Conservation (phyloP, 1,140 invertebrate genomes). For the Samia ricini region DNA sequence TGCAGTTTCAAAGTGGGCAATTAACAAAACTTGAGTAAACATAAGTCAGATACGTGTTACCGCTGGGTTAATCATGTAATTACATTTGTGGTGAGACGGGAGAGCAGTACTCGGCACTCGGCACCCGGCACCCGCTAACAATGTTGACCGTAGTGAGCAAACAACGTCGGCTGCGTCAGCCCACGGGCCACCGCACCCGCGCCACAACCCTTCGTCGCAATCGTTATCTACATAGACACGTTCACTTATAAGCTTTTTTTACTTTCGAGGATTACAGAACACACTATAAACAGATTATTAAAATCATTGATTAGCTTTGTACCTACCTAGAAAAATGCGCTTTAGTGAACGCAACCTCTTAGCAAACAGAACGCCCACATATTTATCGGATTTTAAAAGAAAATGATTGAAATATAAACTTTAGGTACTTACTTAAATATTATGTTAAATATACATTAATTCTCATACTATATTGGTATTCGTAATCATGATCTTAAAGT, state of each 20-base stretch:
- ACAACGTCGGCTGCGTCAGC: conserved; percentile 57
- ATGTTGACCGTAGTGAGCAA: conserved; percentile 68
- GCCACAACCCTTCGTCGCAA: conserved; percentile 38
- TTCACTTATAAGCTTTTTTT: not conserved
- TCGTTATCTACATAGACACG: conserved; percentile 14
- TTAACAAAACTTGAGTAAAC: conserved; percentile 46
- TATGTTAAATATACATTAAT: no score
- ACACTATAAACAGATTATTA: not conserved
- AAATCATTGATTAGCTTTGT: no score
- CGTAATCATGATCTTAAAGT: no score
- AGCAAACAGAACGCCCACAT: no score
- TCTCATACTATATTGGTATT: no score
- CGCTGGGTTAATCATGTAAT: conserved; percentile 65
- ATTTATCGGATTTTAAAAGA: no score
- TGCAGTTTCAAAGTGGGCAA: conserved; percentile 36
- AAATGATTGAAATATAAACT: no score
- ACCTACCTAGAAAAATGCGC: no score
- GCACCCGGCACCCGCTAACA: conserved; percentile 50
- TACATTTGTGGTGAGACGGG: conserved; percentile 49
- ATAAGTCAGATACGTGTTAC: conserved; percentile 44
- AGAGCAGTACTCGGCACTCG: conserved; percentile 28
- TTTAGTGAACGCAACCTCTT: no score
- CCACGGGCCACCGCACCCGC: conserved; percentile 41
- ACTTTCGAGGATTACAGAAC: conserved; percentile 35
- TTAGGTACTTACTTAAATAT: no score